Conservation (phyloP, 2,113 vertebrate genomes). For the Oophaga pumilio region DNA sequence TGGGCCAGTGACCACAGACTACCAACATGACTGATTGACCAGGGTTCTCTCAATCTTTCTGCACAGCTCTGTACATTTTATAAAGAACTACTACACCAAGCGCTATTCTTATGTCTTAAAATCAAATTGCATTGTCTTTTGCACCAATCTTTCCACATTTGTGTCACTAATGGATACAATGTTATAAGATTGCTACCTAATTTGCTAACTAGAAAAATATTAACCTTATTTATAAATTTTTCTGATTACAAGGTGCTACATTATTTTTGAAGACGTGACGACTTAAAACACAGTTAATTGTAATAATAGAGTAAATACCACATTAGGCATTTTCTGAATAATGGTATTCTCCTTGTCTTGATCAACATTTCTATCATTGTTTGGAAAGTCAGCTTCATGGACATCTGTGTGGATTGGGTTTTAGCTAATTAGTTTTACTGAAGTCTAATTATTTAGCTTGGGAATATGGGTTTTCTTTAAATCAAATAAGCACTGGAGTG, state of each 20-base stretch:
- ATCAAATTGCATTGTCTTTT: neutral
- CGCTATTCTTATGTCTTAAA: neutral
- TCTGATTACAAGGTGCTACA: no score
- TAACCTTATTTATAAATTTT: no score
- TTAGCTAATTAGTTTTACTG: slow-evolving; percentile 52
- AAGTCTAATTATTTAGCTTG: slow-evolving; percentile 51
- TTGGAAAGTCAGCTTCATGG: slow-evolving; percentile 26
- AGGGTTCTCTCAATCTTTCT: no score
- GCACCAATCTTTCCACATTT: neutral
- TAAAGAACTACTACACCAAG: neutral
- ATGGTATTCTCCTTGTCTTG: neutral
- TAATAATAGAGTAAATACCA: neutral
- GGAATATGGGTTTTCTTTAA: slow-evolving; percentile 55
- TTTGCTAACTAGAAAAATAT: no score
- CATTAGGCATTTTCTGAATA: neutral
- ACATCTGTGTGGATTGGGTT: slow-evolving; percentile 48
- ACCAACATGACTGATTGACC: no score
- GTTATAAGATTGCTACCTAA: no score
- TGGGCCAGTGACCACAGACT: no score
- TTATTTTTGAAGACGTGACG: neutral
- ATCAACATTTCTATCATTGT: slow-evolving; percentile 22
- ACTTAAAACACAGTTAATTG: neutral
- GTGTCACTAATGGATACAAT: no score
- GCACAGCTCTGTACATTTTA: no score
- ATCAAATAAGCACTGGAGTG: slow-evolving; percentile 45